Evolutionary conservation across 35 echinoderm and acorn worm genomes (phyloP).

Genomic region (Holothuria glaberrima): DNA sequence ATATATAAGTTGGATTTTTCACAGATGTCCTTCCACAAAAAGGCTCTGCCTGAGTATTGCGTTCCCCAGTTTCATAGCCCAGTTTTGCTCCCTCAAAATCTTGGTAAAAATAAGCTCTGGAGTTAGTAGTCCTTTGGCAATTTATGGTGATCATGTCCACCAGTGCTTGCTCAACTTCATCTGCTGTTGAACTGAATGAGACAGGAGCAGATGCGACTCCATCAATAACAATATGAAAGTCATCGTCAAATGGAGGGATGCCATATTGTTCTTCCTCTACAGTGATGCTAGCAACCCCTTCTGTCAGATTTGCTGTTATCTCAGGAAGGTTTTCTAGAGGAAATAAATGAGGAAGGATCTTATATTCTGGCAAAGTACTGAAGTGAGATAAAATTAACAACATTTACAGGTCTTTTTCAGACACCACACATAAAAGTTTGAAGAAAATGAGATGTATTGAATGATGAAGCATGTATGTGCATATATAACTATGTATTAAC

Average conservation of each 20-base stretch:
- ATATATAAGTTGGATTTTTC: conserved; percentile 49
- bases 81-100: background rate
- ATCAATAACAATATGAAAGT: conserved; percentile 57
- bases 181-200: conserved; percentile 39
- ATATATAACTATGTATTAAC: no score
- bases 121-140: background rate
- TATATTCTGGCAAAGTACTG: no score
- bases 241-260: background rate
- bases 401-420: no score
- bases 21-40: conserved; percentile 53
- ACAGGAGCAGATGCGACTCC: conserved; percentile 36
- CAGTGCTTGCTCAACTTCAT: conserved; percentile 58
- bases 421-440: no score
- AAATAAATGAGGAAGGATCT: no score
- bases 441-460: no score
- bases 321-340: background rate
- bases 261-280: conserved; percentile 37
- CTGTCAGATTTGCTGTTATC: background rate
- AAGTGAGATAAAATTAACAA: no score
- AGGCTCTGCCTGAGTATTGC: conserved; percentile 27
- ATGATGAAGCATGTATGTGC: no score
- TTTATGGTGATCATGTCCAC: conserved; percentile 53
- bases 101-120: background rate
- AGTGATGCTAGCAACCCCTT: background rate
- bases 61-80: conserved; percentile 12